Evolutionary conservation across 2,888 invertebrate genomes (phyloP), one percentile per base, ranked within the genome.

Genomic region (Ametastegia equiseti): DNA sequence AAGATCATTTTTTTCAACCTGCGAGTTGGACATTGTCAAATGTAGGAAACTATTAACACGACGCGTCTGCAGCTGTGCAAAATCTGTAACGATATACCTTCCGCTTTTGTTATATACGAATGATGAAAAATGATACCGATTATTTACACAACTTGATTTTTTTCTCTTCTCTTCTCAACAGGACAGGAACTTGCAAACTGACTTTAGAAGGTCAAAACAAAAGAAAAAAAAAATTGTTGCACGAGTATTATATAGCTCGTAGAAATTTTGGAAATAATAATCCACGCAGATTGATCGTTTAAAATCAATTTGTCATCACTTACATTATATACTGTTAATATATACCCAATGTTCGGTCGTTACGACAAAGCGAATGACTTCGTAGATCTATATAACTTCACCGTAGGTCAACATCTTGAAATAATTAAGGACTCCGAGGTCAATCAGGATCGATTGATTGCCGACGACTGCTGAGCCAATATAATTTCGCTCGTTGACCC

Each of bases 61-160:
- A n/a, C n/a, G n/a, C n/a, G n/a, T n/a, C n/a, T 39, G 42, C 69
- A 69, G 27, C 13, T 23, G 1, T 42, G n/a, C n/a, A 69, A 39
- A 23, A 39, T 65, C n/a, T 65, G 19, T 33, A 11, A 23, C 42
- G 6, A 39, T 23, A 33, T 42, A 42, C 11, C 19, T 11, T 36
- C 9, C 27, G 13, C 33, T 69, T 19, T 69, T 69, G 39, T 36
- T 42, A n/a, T n/a, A n/a, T n/a, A n/a, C n/a, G n/a, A n/a, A n/a
- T n/a, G 9, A 42, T 69, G 69, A 69, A 42, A 42, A 69, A 42
- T 69, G 36, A 39, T 69, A 69, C 39, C 69, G 69, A 42, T 39
- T 69, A 42, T 13, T 13, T 69, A 69, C 2, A 9, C 23, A 33
- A 39, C 3, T 69, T 69, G 23, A 13, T 23, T 19, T 27, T 42